Conservation (phyloP, 2,888 invertebrate species). For the Sarcophaga variegata region DNA sequence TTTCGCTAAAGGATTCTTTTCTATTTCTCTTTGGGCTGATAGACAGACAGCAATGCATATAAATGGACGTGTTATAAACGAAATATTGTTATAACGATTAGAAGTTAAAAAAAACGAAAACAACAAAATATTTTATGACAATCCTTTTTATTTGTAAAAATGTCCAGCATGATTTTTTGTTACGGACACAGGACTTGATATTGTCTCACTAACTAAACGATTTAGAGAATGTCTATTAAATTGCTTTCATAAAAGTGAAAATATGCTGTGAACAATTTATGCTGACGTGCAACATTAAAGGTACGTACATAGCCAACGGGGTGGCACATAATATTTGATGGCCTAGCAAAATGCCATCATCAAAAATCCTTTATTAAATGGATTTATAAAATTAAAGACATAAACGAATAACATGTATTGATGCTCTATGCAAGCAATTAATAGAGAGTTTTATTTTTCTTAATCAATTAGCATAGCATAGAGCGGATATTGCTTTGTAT, state of each 20-base stretch:
- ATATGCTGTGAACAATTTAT: constrained; percentile 35
- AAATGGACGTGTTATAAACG: constrained; percentile 32
- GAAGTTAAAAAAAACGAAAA: not conserved
- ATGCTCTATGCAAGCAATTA: no score
- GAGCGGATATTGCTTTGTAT: no score
- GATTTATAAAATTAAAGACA: no score
- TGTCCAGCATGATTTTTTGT: not conserved
- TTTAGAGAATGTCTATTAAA: constrained; percentile 32
- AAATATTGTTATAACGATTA: constrained; percentile 22
- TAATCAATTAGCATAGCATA: no score
- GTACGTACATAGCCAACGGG: not conserved
- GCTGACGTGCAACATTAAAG: constrained; percentile 17
- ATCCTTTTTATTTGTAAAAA: constrained; percentile 33
- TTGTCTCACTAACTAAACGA: constrained; percentile 35
- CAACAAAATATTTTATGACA: constrained; percentile 30
- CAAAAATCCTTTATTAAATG: no score
- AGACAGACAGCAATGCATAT: constrained; percentile 15
- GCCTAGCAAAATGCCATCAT: no score
- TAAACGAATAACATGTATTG: no score
- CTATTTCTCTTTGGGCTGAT: not conserved
- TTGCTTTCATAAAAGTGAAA: constrained; percentile 38
- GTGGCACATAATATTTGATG: not conserved
- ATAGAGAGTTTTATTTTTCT: no score
- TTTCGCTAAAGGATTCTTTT: not conserved
- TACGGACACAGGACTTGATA: constrained; percentile 6